Percentiles rank a stretch among this genome's conserved stretches.
These are phyloP conservation scores for Artemia sinica DNA, from an alignment of 2,888 invertebrate genomes.

Conservation along the genomic window DNA sequence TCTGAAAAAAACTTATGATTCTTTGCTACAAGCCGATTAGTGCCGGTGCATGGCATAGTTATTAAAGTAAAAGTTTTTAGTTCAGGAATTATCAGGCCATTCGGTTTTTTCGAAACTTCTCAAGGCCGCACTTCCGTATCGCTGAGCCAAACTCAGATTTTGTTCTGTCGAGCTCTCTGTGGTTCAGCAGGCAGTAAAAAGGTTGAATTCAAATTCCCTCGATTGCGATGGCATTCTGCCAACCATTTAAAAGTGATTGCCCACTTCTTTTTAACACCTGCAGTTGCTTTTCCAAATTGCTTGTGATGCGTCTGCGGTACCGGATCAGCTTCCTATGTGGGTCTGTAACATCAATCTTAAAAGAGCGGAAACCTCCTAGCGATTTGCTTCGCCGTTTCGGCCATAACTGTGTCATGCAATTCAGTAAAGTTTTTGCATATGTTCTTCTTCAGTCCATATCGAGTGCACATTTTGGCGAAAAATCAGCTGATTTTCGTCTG, in stretches of 20 bases:
- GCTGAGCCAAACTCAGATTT: slow-evolving; percentile 12
- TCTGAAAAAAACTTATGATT: too few relatives aligned
- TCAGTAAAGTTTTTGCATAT: too few relatives aligned
- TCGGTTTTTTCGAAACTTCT: too few relatives aligned
- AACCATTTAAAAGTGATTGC: too few relatives aligned
- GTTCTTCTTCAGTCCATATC: too few relatives aligned
- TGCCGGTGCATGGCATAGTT: too few relatives aligned
- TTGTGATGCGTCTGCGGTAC: not conserved
- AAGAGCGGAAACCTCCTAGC: slow-evolving; percentile 9
- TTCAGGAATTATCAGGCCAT: too few relatives aligned
- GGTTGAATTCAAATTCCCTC: not conserved
- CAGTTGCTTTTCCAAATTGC: slow-evolving; percentile 2
- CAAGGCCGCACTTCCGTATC: not conserved
- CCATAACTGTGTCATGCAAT: slow-evolving; percentile 9
- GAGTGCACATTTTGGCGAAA: too few relatives aligned
- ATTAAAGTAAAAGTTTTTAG: too few relatives aligned
- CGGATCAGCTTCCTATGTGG: slow-evolving; percentile 9
- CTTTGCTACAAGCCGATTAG: too few relatives aligned
- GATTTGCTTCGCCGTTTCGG: not conserved
- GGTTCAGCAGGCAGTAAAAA: slow-evolving; percentile 12
- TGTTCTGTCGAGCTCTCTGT: slow-evolving; percentile 9
- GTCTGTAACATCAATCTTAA: slow-evolving; percentile 6
- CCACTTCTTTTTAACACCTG: slow-evolving; percentile 12
- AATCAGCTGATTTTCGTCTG: too few relatives aligned
- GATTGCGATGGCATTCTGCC: slow-evolving; percentile 12